These are phyloP conservation scores for Pagrus major DNA, from an alignment of 2,113 vertebrate genomes.

Conservation along the genomic window DNA sequence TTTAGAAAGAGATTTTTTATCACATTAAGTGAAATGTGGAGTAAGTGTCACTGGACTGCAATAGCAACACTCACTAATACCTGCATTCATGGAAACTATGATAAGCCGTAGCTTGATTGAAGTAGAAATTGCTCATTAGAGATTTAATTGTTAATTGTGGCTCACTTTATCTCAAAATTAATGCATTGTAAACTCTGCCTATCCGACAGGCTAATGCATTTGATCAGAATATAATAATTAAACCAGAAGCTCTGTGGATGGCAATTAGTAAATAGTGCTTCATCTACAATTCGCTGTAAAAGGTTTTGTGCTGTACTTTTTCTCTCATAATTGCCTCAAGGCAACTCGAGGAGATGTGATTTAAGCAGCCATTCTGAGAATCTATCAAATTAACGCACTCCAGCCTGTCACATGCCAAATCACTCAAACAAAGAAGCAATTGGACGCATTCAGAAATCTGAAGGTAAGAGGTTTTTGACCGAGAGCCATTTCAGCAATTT, in stretches of 20 bases:
- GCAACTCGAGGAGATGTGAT: constrained; percentile 44
- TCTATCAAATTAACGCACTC: constrained; percentile 54
- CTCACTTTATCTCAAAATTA: constrained; percentile 34
- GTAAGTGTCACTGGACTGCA: neutral
- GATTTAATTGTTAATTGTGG: constrained; percentile 47
- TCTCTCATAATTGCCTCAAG: constrained; percentile 45
- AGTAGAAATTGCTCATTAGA: constrained; percentile 27
- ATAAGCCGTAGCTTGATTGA: constrained; percentile 33
- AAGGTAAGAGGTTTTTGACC: constrained; percentile 25
- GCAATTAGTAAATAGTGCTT: constrained; percentile 43
- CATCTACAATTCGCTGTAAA: constrained; percentile 35
- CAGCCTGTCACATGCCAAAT: constrained; percentile 18
- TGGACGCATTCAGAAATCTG: constrained; percentile 18
- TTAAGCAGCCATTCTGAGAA: constrained; percentile 36
- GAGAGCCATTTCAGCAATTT: neutral
- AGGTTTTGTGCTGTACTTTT: constrained; percentile 46
- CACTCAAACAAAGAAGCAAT: constrained; percentile 23
- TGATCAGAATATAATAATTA: constrained; percentile 52
- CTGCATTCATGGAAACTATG: constrained; percentile 19
- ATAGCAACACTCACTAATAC: neutral
- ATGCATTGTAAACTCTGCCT: constrained; percentile 13
- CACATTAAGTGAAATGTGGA: constrained; percentile 12
- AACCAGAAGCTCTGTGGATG: constrained; percentile 20
- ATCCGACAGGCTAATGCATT: constrained; percentile 38
- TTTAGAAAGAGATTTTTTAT: neutral